Evolutionary conservation across 2,113 vertebrate genomes (phyloP), one percentile per base, ranked within the genome.

Genomic region (Erpornis zantholeuca): DNA sequence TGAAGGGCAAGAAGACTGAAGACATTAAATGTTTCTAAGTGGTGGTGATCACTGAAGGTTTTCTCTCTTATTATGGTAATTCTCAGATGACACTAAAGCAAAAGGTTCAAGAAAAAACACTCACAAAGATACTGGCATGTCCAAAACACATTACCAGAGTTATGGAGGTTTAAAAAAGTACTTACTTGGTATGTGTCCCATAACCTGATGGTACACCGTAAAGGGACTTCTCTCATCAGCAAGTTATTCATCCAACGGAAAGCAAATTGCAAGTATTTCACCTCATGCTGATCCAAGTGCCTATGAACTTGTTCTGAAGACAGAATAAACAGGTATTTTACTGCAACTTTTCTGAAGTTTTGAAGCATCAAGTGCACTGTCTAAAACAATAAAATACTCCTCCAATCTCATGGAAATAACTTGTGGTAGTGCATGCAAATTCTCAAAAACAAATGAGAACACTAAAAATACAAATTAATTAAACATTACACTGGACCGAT

Each of bases 191-290:
- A 99, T 33, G 99, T 99, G 98, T 99, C 99, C 99, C 99, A 99
- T 42, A 99, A 98, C 49, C 99, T 98, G 96, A 99, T 98, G 28
- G 99, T 99, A 92, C 99, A 99, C 73, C 84, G 98, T 31, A 99
- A 98, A 8, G 99, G 99, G 95, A 99, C 97, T 96, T 99, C 99
- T 95, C 99, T 98, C 99, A 99, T 99, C 97, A 99, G 98, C 96
- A 99, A 98, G 97, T 99, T 99, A 98, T 99, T 99, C 99, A 99
- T 99, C 99, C 99, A 99, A 76, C 99, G 99, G 97, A 99, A 99
- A 94, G 99, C 99, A 78, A 99, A 99, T 94, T 99, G 99, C 95
- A 99, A 98, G 97, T 99, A 99, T 93, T 98, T 98, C 97, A 99
- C 99, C 88, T 99, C 99, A 31, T 99, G 99, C 83, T 98, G 98